Evolutionary conservation across 2,113 vertebrate species (phyloP), one percentile per base, ranked within the genome.

Genomic region (Leucosticte australis): DNA sequence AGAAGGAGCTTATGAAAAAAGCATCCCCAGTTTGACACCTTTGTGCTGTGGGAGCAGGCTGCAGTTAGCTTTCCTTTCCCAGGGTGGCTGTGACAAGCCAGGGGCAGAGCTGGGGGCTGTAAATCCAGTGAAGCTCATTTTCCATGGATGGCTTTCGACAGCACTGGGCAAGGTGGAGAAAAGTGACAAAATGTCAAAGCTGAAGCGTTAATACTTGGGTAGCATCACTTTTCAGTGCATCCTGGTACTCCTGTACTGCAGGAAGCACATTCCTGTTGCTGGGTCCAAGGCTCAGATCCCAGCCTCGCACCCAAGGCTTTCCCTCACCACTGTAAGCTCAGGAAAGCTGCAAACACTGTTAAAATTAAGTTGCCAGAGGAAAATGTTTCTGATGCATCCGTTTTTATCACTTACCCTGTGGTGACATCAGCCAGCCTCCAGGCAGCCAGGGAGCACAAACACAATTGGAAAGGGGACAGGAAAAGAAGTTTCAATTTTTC

Each of bases 1-100:
- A 42, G 30, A 26, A 18, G 5, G 8, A 30, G 20, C 1, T 1
- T 0, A 8, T 55, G 12, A 2, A 5, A 37, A 50, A 33, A 2
- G 2, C 7, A 50, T 7, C n/a, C 37, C 7, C 5, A 8, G 16
- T 39, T 39, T 64, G 55, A n/a, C 24, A 20, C 6, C 62, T 65
- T 20, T 49, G 27, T 80, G n/a, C 57, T 37, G 7, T 27, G 59
- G 49, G 26, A 20, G 27, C 26, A 20, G 79, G 26, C 35, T 74
- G n/a, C 14, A 76, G 24, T 31, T 3, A 15, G 68, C 42, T 83
- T n/a, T 70, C 20, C 33, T 35, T 16, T 46, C 5, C 77, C 7
- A 7, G 63, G 71, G 10, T 27, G 53, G 35, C 55, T 28, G 22
- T n/a, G 55, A 31, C 41, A 33, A 35, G n/a, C 41, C 49, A 47